These are phyloP conservation scores for Acrossocheilus wenchowensis DNA, from an alignment of 2,797 vertebrate genomes.

Conservation along the genomic window DNA sequence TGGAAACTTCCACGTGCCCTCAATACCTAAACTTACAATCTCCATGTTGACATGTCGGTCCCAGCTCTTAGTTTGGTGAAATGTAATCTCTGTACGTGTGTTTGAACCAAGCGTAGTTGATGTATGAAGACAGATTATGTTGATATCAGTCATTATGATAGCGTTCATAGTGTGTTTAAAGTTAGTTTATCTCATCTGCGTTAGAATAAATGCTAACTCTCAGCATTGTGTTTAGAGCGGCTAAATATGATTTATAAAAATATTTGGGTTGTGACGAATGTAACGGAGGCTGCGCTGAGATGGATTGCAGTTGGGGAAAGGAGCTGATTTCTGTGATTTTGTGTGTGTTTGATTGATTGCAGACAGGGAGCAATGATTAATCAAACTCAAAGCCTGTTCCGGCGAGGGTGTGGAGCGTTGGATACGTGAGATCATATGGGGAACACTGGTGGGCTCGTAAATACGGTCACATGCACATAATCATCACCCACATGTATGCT, in stretches of 20 bases:
- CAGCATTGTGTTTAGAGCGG: conserved; percentile 73
- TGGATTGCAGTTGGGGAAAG: conserved; percentile 77
- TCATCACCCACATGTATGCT: conserved; percentile 12
- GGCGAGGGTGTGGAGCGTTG: conserved; percentile 69
- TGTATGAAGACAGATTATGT: conserved; percentile 67
- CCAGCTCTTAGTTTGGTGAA: not conserved
- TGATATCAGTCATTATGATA: conserved; percentile 74
- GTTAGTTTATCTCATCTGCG: conserved; percentile 65
- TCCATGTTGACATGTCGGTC: not conserved
- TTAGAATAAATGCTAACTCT: conserved; percentile 68
- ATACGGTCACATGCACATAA: conserved; percentile 61
- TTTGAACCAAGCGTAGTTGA: conserved; percentile 23
- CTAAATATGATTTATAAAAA: conserved; percentile 83
- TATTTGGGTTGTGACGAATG: conserved; percentile 78
- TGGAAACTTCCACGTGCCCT: conserved; percentile 1
- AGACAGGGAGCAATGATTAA: conserved; percentile 78
- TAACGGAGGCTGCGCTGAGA: conserved; percentile 73
- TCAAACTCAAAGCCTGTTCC: conserved; percentile 79
- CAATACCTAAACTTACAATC: not conserved
- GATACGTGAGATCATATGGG: conserved; percentile 66
- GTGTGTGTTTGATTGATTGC: conserved; percentile 78
- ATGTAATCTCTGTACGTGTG: not conserved
- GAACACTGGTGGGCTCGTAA: conserved; percentile 77
- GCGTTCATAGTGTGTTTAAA: conserved; percentile 69
- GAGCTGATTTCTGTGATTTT: conserved; percentile 84